phyloP scores from a whole-genome alignment of 1,140 invertebrate genomes.

The Trinorchestia longiramus region DNA sequence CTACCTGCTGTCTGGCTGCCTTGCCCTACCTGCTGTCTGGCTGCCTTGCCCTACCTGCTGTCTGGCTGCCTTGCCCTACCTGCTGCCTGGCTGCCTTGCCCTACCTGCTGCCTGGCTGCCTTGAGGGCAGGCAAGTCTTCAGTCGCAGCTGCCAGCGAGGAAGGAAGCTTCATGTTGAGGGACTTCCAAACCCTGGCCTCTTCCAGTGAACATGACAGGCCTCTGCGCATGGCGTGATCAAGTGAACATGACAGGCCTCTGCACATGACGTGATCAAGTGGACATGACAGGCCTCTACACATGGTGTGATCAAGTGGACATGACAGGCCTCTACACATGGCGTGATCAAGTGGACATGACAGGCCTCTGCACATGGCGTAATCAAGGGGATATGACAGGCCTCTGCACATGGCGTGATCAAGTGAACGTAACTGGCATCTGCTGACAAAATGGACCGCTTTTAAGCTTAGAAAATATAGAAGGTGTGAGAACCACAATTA shows the following conservation, averaged over 20 bases:
- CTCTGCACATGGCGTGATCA: too few relatives aligned
- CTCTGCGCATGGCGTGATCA: conserved; percentile 23
- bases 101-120: conserved; percentile 58
- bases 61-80: background rate
- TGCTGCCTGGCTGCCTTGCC: background rate
- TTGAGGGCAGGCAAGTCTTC: conserved; percentile 45
- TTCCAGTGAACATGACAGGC: conserved; percentile 59
- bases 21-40: background rate
- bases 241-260: background rate
- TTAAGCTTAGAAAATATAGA: too few relatives aligned
- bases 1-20: background rate
- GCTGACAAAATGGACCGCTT: too few relatives aligned
- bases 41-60: background rate
- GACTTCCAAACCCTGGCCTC: conserved; percentile 60
- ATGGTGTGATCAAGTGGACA: too few relatives aligned
- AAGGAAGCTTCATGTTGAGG: conserved; percentile 58
- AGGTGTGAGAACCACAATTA: too few relatives aligned
- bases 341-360: too few relatives aligned
- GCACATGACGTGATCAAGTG: too few relatives aligned
- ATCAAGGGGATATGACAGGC: too few relatives aligned
- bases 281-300: too few relatives aligned
- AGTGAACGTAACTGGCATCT: too few relatives aligned
- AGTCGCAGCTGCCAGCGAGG: conserved; percentile 49
- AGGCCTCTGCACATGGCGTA: too few relatives aligned
- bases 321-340: too few relatives aligned